phyloP scores from a whole-genome alignment of 1,140 invertebrate genomes.

The Pseudachorutes palmiensis region DNA sequence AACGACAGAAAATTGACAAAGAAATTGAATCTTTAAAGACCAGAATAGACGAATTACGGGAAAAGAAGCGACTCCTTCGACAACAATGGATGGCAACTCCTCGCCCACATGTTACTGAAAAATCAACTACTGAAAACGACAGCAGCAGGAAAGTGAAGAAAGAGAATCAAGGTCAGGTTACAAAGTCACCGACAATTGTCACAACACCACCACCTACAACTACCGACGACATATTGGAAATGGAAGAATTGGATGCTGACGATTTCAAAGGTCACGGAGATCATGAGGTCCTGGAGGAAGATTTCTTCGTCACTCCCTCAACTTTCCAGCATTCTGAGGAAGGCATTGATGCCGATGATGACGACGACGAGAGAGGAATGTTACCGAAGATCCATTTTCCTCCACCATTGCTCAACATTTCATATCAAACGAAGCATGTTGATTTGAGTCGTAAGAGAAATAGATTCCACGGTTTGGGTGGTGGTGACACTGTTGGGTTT shows the following conservation, averaged over 20 bases:
- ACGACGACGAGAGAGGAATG: conserved; percentile 43
- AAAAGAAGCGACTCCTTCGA: conserved; percentile 27
- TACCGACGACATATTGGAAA: background rate
- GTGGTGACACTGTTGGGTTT: no score
- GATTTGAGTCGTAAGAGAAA: no score
- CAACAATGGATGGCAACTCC: conserved; percentile 19
- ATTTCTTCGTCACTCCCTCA: background rate
- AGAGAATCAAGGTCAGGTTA: background rate
- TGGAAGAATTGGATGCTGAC: background rate
- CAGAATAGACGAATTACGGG: conserved; percentile 28
- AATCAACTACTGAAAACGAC: background rate
- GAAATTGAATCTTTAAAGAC: conserved; percentile 35
- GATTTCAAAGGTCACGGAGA: no score
- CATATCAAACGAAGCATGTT: no score
- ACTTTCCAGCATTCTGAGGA: background rate
- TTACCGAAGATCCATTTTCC: background rate
- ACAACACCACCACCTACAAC: background rate
- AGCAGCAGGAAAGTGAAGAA: background rate
- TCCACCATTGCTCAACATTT: no score
- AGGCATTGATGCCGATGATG: conserved; percentile 39
- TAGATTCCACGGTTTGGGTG: no score
- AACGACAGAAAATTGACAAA: conserved; percentile 30
- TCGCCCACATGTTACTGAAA: background rate
- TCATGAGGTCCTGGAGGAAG: no score
- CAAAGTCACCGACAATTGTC: background rate